Evolutionary conservation across 1,140 invertebrate species (phyloP).

Genomic region (Drosophila pseudoobscura): DNA sequence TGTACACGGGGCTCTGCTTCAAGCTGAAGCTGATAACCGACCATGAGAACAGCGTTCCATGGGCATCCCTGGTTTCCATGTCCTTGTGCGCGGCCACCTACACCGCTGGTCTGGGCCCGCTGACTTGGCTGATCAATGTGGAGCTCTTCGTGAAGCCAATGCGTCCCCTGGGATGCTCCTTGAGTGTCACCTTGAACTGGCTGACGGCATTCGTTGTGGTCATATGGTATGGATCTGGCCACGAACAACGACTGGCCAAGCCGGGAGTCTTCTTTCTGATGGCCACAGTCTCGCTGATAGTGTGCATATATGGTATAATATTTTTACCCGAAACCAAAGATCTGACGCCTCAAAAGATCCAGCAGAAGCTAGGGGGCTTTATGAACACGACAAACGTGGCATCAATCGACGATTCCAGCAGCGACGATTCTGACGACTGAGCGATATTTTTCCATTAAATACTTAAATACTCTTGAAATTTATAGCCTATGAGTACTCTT

Average conservation of each 20-base stretch:
- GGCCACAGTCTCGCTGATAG: slow-evolving; percentile 4
- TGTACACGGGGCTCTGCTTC: slow-evolving; percentile 1
- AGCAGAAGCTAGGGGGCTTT: neutral
- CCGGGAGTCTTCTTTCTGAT: slow-evolving; percentile 21
- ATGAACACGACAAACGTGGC: neutral
- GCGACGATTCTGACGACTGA: slow-evolving; percentile 8
- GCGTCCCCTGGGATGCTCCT: slow-evolving; percentile 11
- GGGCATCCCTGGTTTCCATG: neutral
- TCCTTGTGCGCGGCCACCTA: neutral
- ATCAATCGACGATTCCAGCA: neutral
- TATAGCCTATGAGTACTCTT: too few relatives aligned
- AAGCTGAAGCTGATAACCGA: neutral
- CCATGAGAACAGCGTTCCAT: neutral
- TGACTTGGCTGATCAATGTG: slow-evolving; percentile 33
- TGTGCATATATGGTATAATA: slow-evolving; percentile 6
- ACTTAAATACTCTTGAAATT: too few relatives aligned
- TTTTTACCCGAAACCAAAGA: slow-evolving; percentile 42
- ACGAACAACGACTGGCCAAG: neutral
- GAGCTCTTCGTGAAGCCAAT: slow-evolving; percentile 12
- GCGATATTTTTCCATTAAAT: neutral
- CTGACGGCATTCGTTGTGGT: slow-evolving; percentile 4
- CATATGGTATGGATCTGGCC: slow-evolving; percentile 17
- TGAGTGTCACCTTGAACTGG: slow-evolving; percentile 14
- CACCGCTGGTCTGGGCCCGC: slow-evolving; percentile 15
- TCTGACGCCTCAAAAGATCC: neutral